A percentile compares a stretch with the other conserved stretches of the same genome.
These are phyloP conservation scores for Zingel zingel DNA, from an alignment of 2,113 vertebrate species.

Conservation along the genomic window DNA sequence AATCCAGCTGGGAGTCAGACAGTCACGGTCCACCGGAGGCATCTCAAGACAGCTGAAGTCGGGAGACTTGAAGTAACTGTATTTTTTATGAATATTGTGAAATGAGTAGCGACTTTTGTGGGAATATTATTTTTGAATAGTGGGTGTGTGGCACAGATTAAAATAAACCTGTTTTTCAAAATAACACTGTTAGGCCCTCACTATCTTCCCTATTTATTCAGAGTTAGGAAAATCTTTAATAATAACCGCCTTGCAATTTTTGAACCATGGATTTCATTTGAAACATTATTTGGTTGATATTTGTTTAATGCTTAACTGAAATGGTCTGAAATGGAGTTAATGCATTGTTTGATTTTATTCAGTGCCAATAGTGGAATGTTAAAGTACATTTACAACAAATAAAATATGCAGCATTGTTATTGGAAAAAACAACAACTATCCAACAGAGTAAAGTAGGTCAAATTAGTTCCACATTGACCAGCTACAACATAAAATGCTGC, in stretches of 20 bases:
- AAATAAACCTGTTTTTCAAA: slow-evolving; percentile 94
- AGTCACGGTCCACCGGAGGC: slow-evolving; percentile 83
- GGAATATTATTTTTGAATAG: slow-evolving; percentile 94
- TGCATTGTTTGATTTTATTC: background rate
- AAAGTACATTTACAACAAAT: background rate
- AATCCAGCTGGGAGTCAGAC: slow-evolving; percentile 52
- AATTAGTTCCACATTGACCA: accelerated
- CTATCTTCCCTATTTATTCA: background rate
- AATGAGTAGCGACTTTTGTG: slow-evolving; percentile 91
- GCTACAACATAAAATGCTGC: background rate
- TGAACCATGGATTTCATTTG: background rate
- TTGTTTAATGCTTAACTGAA: background rate
- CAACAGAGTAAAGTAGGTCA: background rate
- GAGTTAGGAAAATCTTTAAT: background rate
- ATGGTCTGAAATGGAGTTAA: background rate
- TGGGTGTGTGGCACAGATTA: slow-evolving; percentile 91
- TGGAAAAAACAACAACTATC: background rate
- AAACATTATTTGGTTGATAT: background rate
- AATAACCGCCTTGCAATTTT: background rate
- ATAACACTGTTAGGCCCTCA: slow-evolving; percentile 67
- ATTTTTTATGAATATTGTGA: slow-evolving; percentile 93
- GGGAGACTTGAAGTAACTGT: slow-evolving; percentile 89
- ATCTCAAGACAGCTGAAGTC: slow-evolving; percentile 88
- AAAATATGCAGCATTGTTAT: background rate
- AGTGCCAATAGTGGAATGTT: background rate